Evolutionary conservation across 2,113 vertebrate species (phyloP).

Genomic region (Aspidoscelis tigris): DNA sequence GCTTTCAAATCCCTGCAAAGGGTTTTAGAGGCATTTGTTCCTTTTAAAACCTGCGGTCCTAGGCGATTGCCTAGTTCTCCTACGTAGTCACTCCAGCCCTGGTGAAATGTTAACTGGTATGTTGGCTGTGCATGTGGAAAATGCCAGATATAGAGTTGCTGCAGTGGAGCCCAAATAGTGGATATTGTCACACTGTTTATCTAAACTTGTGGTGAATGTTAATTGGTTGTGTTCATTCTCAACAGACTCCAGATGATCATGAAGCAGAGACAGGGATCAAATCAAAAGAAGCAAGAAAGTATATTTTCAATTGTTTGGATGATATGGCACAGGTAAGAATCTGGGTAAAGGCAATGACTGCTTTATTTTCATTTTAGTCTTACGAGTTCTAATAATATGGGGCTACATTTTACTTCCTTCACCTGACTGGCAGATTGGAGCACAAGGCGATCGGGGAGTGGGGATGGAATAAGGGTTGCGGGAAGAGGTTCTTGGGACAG

Average conservation of each 20-base stretch:
- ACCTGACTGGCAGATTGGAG: too few species aligned
- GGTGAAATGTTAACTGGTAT: background rate
- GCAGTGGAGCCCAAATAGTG: background rate
- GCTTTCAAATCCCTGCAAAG: too few species aligned
- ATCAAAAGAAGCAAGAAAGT: slow-evolving; percentile 96
- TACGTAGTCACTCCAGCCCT: too few species aligned
- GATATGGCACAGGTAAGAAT: slow-evolving; percentile 95
- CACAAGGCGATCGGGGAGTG: too few species aligned
- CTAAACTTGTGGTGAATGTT: slow-evolving; percentile 3
- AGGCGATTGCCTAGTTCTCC: too few species aligned
- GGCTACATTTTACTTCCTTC: background rate
- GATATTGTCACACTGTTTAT: background rate
- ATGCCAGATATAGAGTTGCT: background rate
- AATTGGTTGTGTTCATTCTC: slow-evolving; percentile 62
- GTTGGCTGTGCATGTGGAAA: background rate
- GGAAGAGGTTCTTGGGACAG: too few species aligned
- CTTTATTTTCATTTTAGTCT: background rate
- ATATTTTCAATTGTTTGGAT: slow-evolving; percentile 98
- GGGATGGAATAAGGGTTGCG: too few species aligned
- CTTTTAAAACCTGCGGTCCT: too few species aligned
- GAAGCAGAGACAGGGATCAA: slow-evolving; percentile 96
- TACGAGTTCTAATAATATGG: background rate
- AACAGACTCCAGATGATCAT: slow-evolving; percentile 92
- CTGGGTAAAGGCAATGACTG: slow-evolving; percentile 19
- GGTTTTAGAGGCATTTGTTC: too few species aligned